These are phyloP conservation scores for Drosophila tropicalis DNA, from an alignment of 1,140 invertebrate genomes.

Conservation along the genomic window DNA sequence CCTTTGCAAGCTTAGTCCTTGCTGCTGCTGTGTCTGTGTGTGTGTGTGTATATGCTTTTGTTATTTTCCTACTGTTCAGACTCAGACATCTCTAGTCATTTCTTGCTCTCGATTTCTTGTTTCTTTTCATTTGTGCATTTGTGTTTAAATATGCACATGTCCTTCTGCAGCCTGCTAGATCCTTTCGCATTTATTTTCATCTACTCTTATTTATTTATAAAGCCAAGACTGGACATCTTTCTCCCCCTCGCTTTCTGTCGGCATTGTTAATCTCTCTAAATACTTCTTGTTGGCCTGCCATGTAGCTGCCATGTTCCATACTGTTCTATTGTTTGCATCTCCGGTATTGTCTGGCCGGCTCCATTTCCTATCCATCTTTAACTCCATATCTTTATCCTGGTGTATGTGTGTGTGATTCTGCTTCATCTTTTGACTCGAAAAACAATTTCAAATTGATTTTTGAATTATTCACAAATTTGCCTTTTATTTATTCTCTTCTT, in stretches of 20 bases:
- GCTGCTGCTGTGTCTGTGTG: conserved; percentile 4
- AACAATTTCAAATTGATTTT: conserved; percentile 69
- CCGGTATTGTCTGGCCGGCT: conserved; percentile 46
- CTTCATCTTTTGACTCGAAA: conserved; percentile 41
- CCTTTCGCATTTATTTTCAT: conserved; percentile 72
- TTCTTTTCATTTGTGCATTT: conserved; percentile 56
- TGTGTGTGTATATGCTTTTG: conserved; percentile 33
- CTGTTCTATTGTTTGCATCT: conserved; percentile 58
- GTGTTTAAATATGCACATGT: conserved; percentile 71
- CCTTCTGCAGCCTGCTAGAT: conserved; percentile 55
- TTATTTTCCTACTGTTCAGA: conserved; percentile 39
- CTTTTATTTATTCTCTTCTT: conserved; percentile 29
- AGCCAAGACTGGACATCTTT: conserved; percentile 41
- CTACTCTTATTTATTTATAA: conserved; percentile 76
- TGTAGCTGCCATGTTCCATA: conserved; percentile 70
- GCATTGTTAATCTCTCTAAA: conserved; percentile 40
- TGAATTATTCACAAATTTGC: conserved; percentile 74
- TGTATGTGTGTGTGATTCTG: conserved; percentile 21
- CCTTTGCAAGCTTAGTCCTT: conserved; percentile 69
- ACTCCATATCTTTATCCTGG: conserved; percentile 18
- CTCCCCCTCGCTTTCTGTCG: too few species aligned
- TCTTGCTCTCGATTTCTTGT: conserved; percentile 78
- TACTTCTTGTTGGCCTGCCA: conserved; percentile 66
- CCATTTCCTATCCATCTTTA: conserved; percentile 7
- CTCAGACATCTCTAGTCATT: conserved; percentile 52